Percentiles rank a stretch among this genome's conserved stretches.
Evolutionary conservation across 2,888 invertebrate species (phyloP).

Genomic region (Nomada fabriciana): DNA sequence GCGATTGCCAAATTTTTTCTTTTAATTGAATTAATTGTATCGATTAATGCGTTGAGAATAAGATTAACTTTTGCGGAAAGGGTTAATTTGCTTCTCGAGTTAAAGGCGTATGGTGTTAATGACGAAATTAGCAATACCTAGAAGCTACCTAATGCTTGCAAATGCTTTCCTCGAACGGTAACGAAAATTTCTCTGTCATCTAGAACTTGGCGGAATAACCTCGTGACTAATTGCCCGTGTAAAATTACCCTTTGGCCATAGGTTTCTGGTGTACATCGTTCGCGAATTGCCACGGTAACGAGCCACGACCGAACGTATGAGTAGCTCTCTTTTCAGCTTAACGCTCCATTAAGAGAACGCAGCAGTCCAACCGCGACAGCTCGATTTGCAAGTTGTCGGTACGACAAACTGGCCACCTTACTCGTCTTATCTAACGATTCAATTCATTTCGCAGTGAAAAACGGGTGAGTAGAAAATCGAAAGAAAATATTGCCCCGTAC

Average conservation of each 20-base stretch:
- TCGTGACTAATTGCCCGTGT: conserved; percentile 19
- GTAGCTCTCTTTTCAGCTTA: not conserved
- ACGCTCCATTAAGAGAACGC: conserved; percentile 19
- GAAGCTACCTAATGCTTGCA: too few relatives aligned
- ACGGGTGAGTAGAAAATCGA: not conserved
- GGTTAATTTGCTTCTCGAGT: too few relatives aligned
- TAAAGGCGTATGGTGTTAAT: too few relatives aligned
- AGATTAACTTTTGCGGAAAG: too few relatives aligned
- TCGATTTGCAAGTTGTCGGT: conserved; percentile 13
- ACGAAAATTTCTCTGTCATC: conserved; percentile 29
- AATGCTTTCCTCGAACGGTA: too few relatives aligned
- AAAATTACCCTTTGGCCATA: conserved; percentile 10
- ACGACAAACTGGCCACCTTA: conserved; percentile 4
- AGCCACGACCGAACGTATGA: conserved; percentile 23
- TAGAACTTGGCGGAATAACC: not conserved
- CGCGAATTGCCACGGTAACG: conserved; percentile 26
- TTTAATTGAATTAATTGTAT: too few relatives aligned
- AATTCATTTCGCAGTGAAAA: not conserved
- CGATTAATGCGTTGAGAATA: too few relatives aligned
- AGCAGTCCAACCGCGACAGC: not conserved
- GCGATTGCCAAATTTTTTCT: too few relatives aligned
- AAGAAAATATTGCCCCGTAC: too few relatives aligned
- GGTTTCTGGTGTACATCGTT: not conserved
- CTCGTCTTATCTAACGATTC: not conserved
- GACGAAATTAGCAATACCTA: too few relatives aligned